These are phyloP conservation scores for Typhlichthys eigenmanni DNA, from an alignment of 2,797 vertebrate species.

Conservation along the genomic window DNA sequence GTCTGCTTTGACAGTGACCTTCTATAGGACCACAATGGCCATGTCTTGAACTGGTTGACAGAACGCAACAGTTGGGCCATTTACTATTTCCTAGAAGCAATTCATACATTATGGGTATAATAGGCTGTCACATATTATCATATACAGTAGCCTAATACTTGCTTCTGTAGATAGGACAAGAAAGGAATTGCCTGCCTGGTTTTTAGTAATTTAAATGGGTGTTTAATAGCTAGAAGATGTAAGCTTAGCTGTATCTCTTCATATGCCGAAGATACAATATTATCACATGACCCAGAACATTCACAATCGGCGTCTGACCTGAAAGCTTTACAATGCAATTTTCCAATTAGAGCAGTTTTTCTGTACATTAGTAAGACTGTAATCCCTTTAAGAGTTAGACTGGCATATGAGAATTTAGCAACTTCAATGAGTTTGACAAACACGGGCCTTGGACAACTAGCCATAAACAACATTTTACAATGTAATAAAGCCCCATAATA, in stretches of 20 bases:
- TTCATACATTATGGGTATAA: constrained; percentile 38
- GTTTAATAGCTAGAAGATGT: constrained; percentile 11
- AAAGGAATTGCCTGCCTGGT: constrained; percentile 28
- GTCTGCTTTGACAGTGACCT: constrained; percentile 34
- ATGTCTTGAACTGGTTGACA: constrained; percentile 32
- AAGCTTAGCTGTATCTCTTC: background rate
- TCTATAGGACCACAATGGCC: constrained; percentile 16
- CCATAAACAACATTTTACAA: constrained; percentile 42
- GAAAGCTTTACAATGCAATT: constrained; percentile 27
- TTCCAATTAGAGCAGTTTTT: constrained; percentile 64
- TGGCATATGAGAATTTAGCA: constrained; percentile 69
- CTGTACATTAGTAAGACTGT: constrained; percentile 61
- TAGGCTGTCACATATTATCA: constrained; percentile 18
- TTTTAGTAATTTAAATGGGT: constrained; percentile 4
- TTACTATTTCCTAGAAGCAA: constrained; percentile 46
- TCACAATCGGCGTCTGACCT: constrained; percentile 29
- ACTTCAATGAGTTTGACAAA: constrained; percentile 68
- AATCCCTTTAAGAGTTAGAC: constrained; percentile 63
- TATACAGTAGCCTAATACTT: constrained; percentile 8
- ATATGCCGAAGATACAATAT: background rate
- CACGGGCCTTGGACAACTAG: constrained; percentile 54
- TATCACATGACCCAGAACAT: background rate
- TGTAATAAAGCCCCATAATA: background rate
- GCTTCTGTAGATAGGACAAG: constrained; percentile 21
- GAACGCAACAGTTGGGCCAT: constrained; percentile 43